Percentiles rank a stretch among this genome's conserved stretches.
phyloP scores from a whole-genome alignment of 2,888 invertebrate species.

The Tiliacea aurago region DNA sequence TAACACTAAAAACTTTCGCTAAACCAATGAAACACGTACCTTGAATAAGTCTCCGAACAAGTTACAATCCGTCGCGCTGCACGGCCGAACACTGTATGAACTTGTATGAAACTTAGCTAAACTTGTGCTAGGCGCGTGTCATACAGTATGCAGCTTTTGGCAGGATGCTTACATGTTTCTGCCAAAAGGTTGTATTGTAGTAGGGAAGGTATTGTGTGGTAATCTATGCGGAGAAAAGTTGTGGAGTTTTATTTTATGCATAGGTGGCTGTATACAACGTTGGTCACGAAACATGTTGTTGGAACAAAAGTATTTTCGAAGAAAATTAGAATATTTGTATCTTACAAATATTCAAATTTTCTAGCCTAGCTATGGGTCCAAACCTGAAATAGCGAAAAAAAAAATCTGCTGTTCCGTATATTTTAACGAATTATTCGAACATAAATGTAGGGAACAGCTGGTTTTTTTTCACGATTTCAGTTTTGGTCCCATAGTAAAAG shows the following conservation, averaged over 20 bases:
- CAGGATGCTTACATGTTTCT: slow-evolving; percentile 58
- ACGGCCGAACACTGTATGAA: slow-evolving; percentile 46
- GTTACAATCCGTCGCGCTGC: slow-evolving; percentile 37
- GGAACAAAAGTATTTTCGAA: neutral
- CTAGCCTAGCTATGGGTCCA: no score
- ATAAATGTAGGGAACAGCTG: no score
- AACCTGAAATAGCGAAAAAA: no score
- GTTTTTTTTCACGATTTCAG: no score
- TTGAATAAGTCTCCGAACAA: slow-evolving; percentile 27
- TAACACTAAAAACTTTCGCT: slow-evolving; percentile 7
- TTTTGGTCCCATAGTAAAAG: no score
- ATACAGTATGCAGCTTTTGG: slow-evolving; percentile 61
- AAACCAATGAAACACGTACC: slow-evolving; percentile 39
- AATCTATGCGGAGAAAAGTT: slow-evolving; percentile 34
- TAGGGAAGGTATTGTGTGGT: slow-evolving; percentile 50
- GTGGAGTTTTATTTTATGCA: slow-evolving; percentile 25
- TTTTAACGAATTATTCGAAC: no score
- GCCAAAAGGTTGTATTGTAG: slow-evolving; percentile 59
- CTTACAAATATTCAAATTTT: neutral
- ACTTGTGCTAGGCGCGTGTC: slow-evolving; percentile 56
- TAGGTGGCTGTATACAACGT: neutral
- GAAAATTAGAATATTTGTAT: no score
- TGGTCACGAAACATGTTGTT: neutral
- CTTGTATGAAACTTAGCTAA: slow-evolving; percentile 53
- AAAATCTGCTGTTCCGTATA: no score